These are phyloP conservation scores for Chymomyza costata DNA, from an alignment of 1,140 invertebrate species.

Conservation along the genomic window DNA sequence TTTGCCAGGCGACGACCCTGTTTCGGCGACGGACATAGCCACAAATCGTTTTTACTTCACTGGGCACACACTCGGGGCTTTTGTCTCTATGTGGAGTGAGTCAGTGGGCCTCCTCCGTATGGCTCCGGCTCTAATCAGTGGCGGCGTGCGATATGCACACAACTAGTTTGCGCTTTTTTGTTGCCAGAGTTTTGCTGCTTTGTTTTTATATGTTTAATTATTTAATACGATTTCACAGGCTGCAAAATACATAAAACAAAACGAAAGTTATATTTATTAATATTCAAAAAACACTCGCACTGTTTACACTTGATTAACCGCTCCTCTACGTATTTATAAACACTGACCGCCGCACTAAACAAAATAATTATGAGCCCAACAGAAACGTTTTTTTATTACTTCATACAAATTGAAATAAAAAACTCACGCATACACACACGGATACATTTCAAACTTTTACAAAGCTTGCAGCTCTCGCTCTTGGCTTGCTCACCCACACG, in stretches of 20 bases:
- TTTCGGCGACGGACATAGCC: conserved; percentile 74
- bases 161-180: conserved; percentile 32
- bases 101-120: conserved; percentile 12
- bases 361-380: conserved; percentile 64
- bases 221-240: no score
- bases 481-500: conserved; percentile 42
- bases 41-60: conserved; percentile 38
- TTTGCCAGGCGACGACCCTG: conserved; percentile 74
- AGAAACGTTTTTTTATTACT: no score
- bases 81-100: conserved; percentile 12
- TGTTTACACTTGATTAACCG: conserved; percentile 3
- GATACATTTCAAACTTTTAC: no score
- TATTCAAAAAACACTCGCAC: no score
- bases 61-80: conserved; percentile 16
- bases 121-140: conserved; percentile 31
- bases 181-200: conserved; percentile 27
- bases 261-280: no score
- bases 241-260: no score
- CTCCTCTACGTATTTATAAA: no score
- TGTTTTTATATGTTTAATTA: no score
- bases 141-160: conserved; percentile 24
- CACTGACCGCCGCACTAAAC: conserved; percentile 22
- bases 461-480: conserved; percentile 7
- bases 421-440: conserved; percentile 24
- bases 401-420: conserved; percentile 57